Percentiles rank a stretch among this genome's conserved stretches.
These are phyloP conservation scores for Corythaixoides concolor DNA, from an alignment of 2,113 vertebrate genomes.

Conservation along the genomic window DNA sequence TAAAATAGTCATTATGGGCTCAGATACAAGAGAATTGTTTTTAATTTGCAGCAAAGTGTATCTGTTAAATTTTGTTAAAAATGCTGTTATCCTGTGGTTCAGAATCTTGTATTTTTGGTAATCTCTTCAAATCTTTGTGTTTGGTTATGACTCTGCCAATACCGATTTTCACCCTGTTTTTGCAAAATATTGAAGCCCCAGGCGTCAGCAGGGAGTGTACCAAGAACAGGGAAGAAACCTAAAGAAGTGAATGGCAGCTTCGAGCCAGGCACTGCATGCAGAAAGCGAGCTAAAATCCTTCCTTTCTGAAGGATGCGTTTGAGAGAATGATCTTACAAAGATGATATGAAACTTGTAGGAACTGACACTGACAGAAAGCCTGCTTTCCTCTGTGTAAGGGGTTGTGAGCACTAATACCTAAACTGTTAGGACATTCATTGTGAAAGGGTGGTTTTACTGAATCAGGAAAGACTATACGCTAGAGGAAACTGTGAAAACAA, in stretches of 20 bases:
- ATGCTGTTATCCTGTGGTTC: neutral
- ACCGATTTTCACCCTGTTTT: neutral
- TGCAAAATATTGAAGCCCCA: neutral
- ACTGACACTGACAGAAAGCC: neutral
- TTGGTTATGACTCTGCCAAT: neutral
- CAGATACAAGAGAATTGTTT: conserved; percentile 40
- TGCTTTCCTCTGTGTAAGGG: neutral
- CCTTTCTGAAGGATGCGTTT: neutral
- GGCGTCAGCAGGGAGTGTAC: neutral
- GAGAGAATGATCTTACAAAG: neutral
- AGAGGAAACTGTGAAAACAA: neutral
- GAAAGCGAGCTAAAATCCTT: neutral
- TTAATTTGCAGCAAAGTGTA: conserved; percentile 25
- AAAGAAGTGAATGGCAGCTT: neutral
- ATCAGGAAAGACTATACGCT: neutral
- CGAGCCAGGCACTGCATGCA: neutral
- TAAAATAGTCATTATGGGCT: conserved; percentile 55
- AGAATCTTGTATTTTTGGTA: neutral
- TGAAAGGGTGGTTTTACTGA: neutral
- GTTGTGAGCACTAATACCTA: neutral
- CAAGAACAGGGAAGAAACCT: neutral
- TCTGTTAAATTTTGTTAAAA: conserved; percentile 41
- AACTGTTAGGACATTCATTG: neutral
- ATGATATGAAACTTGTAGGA: neutral
- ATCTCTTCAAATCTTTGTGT: neutral